Conservation (phyloP, 2,797 vertebrate genomes). For the Gymnoscopelus microlampas region DNA sequence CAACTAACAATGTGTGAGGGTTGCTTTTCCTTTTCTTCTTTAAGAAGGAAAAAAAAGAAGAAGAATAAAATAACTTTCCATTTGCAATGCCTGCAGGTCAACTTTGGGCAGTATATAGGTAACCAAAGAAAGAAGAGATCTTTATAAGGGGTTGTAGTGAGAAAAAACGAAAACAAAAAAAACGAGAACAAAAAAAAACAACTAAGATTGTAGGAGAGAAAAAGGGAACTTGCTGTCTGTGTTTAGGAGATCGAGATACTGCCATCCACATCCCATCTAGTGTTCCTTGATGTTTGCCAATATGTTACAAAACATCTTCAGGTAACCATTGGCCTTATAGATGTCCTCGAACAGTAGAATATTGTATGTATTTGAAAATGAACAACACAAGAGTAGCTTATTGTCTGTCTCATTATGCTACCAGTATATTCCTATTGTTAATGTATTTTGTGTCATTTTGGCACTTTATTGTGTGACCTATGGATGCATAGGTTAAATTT, state of each 20-base stretch:
- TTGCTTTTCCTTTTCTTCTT: constrained; percentile 54
- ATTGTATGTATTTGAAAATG: constrained; percentile 80
- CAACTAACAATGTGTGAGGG: constrained; percentile 60
- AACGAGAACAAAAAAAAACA: constrained; percentile 33
- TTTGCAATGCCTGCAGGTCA: constrained; percentile 78
- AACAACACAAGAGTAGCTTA: constrained; percentile 79
- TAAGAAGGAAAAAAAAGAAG: constrained; percentile 42
- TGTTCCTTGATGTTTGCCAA: constrained; percentile 86
- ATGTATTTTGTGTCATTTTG: constrained; percentile 88
- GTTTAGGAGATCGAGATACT: constrained; percentile 82
- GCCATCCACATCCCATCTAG: constrained; percentile 84
- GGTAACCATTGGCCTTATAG: constrained; percentile 97
- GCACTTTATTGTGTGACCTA: constrained; percentile 95
- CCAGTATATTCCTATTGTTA: constrained; percentile 79
- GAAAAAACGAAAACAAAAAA: constrained; percentile 63
- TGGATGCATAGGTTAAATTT: constrained; percentile 92
- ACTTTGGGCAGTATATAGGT: constrained; percentile 80
- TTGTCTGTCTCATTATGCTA: constrained; percentile 84
- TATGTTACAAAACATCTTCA: constrained; percentile 90
- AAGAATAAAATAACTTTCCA: constrained; percentile 29
- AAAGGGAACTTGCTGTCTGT: constrained; percentile 63
- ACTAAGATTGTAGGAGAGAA: constrained; percentile 29
- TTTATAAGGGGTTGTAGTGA: constrained; percentile 67
- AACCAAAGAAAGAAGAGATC: constrained; percentile 83
- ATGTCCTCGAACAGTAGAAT: constrained; percentile 87